Base-by-base conservation (phyloP, 2,797 vertebrate genomes). In the Chaetophractus vellerosus region DNA sequence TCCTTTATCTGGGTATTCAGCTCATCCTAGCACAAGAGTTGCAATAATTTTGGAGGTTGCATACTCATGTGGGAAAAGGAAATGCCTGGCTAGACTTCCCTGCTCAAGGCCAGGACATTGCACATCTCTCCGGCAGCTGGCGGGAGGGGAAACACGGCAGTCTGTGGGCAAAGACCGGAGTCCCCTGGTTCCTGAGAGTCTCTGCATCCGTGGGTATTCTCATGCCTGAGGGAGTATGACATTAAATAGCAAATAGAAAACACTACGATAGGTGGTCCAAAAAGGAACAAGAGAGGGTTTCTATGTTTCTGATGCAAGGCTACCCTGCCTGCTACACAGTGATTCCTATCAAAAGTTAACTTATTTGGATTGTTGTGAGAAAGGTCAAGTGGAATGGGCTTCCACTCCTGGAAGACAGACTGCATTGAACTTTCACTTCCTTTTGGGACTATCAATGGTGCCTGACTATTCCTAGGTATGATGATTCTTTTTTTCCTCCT, bases 1-100 rank as follows among this genome's bases (percentile, higher is more conserved):
- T 16, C 8, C 16, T 59, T 19, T 16, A 5, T 33, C 23, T 23
- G 28, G n/a, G 21, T 23, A 41, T 21, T 69, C 23, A 26, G 45
- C 4, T 9, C 7, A 15, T 24, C 8, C n/a, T 48, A 24, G 1
- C 3, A 14, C 19, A 36, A 61, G 2, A 4, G 6, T 14, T 36
- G 16, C 6, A 45, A 23, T 23, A 72, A 10, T 1, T 57, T 69
- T n/a, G 15, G 41, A 28, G 26, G 8, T 69, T 16, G 3, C 23
- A 24, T 9, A 31, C 48, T 19, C 50, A 26, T 31, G 4, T 24
- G 18, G 52, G 9, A 63, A 88, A 33, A 41, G 21, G 16, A 75
- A 24, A 61, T 66, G 26, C 9, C 59, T 59, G 48, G 15, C 59
- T 91, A 75, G 41, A 75, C 23, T 91, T 75, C 41, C 12, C 18